Evolutionary conservation across 2,113 vertebrate species (phyloP), one percentile per base, ranked within the genome.

Genomic region (Nanorana parkeri): DNA sequence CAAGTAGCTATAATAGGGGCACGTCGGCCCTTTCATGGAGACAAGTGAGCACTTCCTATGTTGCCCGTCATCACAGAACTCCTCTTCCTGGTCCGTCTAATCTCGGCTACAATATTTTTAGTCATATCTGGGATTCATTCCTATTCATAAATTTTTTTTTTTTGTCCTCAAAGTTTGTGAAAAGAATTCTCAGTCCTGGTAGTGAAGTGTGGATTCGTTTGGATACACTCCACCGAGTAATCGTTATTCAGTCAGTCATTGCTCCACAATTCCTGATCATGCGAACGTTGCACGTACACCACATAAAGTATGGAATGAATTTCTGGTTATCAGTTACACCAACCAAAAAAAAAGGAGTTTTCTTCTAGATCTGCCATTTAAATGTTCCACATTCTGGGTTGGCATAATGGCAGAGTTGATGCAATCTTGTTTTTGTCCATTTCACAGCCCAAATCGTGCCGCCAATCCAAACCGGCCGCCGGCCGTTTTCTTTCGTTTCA

Each of bases 241-340:
- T 36, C 32, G 5, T 68, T 21, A 19, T 66, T 32, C 17, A 19
- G 21, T 52, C 16, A 54, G 68, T 69, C 8, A 20, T 16, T n/a
- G 52, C 51, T 60, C 71, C 55, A 17, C 36, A 17, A 17, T 11
- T 69, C 29, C n/a, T 74, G 52, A 29, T 73, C 15, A n/a, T 36
- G 19, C 17, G 54, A 60, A 2, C 21, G 17, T 73, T 56, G 3
- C 28, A 29, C 23, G 17, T 54, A 17, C 16, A 3, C 68, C 52
- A 10, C 52, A 8, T 56, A 56, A 28, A 20, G 58, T 29, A 60
- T 32, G 28, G 71, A 73, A 73, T 73, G 71, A 60, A 32, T 52
- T 69, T 21, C 17, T n/a, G 47, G 21, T n/a, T 47, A 47, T 47
- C 41, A 47, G 41, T 47, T 47, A 6, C 6, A 36, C 11, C 21